Percentiles rank a stretch among this genome's conserved stretches.
phyloP scores from a whole-genome alignment of 2,797 vertebrate species.

The Sebastes matsubarae region DNA sequence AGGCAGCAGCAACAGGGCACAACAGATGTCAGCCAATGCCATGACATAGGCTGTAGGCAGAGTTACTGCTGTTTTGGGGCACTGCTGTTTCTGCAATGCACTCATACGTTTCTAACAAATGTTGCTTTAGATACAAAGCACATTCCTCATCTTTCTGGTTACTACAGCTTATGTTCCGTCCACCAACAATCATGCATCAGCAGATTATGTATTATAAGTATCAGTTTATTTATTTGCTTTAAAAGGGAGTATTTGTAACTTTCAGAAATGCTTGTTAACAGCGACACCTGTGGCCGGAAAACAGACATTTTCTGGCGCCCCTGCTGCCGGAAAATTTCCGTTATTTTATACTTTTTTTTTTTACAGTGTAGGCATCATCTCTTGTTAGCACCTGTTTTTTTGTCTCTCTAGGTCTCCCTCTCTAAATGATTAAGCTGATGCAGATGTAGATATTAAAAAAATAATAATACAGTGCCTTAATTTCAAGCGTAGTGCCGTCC shows the following conservation, averaged over 20 bases:
- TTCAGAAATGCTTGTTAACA: too few species aligned
- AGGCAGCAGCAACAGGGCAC: slow-evolving; percentile 8
- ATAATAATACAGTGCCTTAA: background rate
- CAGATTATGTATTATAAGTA: background rate
- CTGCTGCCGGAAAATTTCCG: too few species aligned
- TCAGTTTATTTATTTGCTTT: background rate
- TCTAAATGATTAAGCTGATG: background rate
- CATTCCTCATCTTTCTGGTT: background rate
- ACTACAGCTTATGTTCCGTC: background rate
- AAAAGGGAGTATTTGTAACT: too few species aligned
- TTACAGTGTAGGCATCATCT: background rate
- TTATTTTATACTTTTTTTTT: too few species aligned
- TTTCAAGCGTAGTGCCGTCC: background rate
- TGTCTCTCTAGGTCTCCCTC: background rate
- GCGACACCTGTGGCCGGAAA: too few species aligned
- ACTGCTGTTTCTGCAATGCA: background rate
- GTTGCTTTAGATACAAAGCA: background rate
- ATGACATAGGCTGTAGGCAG: background rate
- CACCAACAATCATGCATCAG: background rate
- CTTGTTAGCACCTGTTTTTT: background rate
- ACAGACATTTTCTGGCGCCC: too few species aligned
- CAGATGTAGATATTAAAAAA: background rate
- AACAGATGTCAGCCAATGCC: slow-evolving; percentile 14
- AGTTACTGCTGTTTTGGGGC: background rate
- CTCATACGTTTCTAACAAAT: background rate